Evolutionary conservation across 2,113 vertebrate genomes (phyloP), one percentile per base, ranked within the genome.

Genomic region (Podarcis muralis): DNA sequence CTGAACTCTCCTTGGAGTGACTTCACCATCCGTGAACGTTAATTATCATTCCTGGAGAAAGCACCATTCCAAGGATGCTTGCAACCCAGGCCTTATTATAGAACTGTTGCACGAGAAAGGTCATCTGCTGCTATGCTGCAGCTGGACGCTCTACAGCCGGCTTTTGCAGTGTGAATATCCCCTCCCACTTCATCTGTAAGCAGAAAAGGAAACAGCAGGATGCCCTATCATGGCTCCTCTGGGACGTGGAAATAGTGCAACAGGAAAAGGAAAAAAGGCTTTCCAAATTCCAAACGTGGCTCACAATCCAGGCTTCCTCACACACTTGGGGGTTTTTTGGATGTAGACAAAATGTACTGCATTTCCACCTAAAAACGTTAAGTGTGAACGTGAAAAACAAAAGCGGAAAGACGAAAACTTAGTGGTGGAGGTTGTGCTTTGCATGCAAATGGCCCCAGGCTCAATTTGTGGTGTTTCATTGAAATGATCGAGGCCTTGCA

Each of bases 21-120:
- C 77, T 69, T 75, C 80, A 88, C 5, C 0, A 0, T 8, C 40
- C 79, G 35, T 1, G 69, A 25, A 81, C 18, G 90, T 27, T 89
- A 82, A 86, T 16, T 85, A 66, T 81, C 69, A 53, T 35, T 91
- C 81, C 76, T 93, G 87, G 94, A 69, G 90, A 87, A 68, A 32
- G 15, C 13, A 23, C 62, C 40, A 88, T 78, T 27, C 81, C 37
- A 72, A 53, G 66, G 74, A 65, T 43, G 84, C 15, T 40, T 85
- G 74, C 25, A 65, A 18, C 53, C 75, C 32, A 65, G 40, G 23
- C 72, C 32, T 85, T 66, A 65, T 40, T 85, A 76, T 85, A 65
- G 84, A 76, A 72, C 22, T 27, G 32, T 65, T 65, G 35, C 23
- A 8, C 53, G 37, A 32, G 23, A 85, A 85, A 76, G 82, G 82